phyloP scores from a whole-genome alignment of 2,797 vertebrate genomes.

The Premnoplex brunnescens region DNA sequence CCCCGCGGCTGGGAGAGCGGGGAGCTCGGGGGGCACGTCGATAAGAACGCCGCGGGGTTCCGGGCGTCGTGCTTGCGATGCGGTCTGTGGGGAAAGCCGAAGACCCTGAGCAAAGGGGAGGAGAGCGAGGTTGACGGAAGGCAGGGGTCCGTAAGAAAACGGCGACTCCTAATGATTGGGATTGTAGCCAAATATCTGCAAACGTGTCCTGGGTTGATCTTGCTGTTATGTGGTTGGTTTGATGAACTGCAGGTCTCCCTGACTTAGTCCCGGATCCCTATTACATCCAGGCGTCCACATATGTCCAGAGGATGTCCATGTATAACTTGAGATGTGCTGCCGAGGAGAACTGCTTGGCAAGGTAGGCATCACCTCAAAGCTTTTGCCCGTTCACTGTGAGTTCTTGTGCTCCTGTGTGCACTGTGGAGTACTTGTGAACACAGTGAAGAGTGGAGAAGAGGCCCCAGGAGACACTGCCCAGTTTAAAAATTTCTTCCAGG shows the following conservation, averaged over 20 bases:
- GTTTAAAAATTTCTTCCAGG: neutral
- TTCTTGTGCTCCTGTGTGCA: neutral
- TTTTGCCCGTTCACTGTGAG: neutral
- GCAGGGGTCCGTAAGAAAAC: neutral
- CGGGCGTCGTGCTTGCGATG: neutral
- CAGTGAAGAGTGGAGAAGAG: neutral
- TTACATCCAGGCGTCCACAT: constrained; percentile 94
- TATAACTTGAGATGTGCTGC: constrained; percentile 96
- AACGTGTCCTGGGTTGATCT: constrained; percentile 55
- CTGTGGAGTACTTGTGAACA: neutral
- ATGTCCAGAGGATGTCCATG: constrained; percentile 93
- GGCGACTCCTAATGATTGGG: neutral
- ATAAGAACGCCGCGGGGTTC: neutral
- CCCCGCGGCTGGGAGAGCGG: too few species aligned
- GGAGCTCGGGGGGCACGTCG: neutral
- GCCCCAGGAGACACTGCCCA: too few species aligned
- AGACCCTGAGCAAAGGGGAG: neutral
- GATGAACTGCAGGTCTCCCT: constrained; percentile 87
- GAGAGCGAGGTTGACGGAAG: neutral
- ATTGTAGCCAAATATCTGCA: neutral
- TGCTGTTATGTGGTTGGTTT: constrained; percentile 64
- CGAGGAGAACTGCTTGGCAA: constrained; percentile 97
- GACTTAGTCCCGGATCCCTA: constrained; percentile 96
- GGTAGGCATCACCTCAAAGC: constrained; percentile 74
- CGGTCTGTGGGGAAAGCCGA: neutral